Evolutionary conservation across 2,888 invertebrate genomes (phyloP), one percentile per base, ranked within the genome.

Genomic region (Leptinotarsa haldemani): DNA sequence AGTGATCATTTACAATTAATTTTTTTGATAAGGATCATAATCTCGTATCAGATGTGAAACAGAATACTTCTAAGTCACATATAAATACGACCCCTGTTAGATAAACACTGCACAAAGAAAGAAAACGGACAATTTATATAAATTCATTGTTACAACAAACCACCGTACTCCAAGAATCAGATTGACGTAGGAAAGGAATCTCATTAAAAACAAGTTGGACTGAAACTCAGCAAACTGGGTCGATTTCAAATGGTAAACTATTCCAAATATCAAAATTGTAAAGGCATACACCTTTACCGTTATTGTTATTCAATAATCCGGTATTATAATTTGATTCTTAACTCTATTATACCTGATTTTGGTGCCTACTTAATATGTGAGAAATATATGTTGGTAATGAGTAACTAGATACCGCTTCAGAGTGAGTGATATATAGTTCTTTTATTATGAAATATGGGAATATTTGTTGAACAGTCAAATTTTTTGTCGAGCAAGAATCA

Each of bases 161-260:
- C 30, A 30, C 40, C 12, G n/a, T 30, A 25, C 16, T 25, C 4
- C 61, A 61, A 61, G 18, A 61, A 61, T 61, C 61, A n/a, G 30
- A 15, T 7, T n/a, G 30, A 40, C 61, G 18, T 25, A 61, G 61
- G 30, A 50, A 52, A 20, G 46, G 48, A 53, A 56, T 53, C 30
- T 58, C 56, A 56, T 68, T 67, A 50, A 50, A 50, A 67, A 67
- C 67, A 52, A 66, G 67, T 53, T 53, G 30, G 22, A 53, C 67
- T 30, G 25, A 20, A 56, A 56, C 20, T 20, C 46, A 56, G 56
- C 22, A 68, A 40, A 68, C 68, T 68, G 56, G 56, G 64, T 64
- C 48, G 46, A 65, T 71, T 71, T 71, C 66, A 66, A 66, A 71
- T 71, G 71, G 30, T 53, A 71, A 71, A 66, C 53, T 66, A 65